Evolutionary conservation across 2,888 invertebrate genomes (phyloP).

Genomic region (Coelopa pilipes): DNA sequence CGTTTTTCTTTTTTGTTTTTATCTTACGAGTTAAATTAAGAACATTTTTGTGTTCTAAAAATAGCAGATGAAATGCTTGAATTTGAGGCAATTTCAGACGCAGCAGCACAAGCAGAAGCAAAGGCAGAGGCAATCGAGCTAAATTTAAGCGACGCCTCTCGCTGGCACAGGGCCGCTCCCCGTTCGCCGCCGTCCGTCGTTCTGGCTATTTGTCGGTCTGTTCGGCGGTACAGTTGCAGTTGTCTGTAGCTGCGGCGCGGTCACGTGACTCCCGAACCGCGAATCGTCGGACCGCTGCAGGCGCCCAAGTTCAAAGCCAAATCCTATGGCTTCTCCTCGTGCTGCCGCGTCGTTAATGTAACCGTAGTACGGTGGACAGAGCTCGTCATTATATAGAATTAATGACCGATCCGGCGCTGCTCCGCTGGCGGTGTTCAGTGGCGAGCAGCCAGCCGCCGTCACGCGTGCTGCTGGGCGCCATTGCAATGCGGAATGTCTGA

Average conservation of each 20-base stretch:
- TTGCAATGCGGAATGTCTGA: constrained; percentile 18
- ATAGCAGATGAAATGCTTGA: constrained; percentile 21
- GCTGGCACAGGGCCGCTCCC: background rate
- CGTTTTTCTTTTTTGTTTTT: background rate
- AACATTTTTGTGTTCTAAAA: constrained; percentile 21
- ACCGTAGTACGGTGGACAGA: constrained; percentile 5
- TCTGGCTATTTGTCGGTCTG: background rate
- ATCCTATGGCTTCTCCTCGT: constrained; percentile 18
- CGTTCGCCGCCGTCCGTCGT: background rate
- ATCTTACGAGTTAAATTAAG: background rate
- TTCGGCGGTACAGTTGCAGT: background rate
- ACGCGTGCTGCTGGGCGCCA: constrained; percentile 22
- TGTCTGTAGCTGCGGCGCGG: background rate
- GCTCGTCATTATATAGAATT: constrained; percentile 5
- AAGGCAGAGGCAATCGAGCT: background rate
- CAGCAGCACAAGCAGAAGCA: background rate
- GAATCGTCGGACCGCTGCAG: background rate
- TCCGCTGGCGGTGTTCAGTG: background rate
- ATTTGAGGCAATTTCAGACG: constrained; percentile 7
- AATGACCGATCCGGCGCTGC: background rate
- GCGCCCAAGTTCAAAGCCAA: constrained; percentile 47
- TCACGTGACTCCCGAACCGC: constrained; percentile 19
- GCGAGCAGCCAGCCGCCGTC: constrained; percentile 3
- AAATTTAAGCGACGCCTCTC: background rate
- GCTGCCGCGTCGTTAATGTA: background rate